These are phyloP conservation scores for Sinotaia quadrata DNA, from an alignment of 2,888 invertebrate species.

Conservation along the genomic window DNA sequence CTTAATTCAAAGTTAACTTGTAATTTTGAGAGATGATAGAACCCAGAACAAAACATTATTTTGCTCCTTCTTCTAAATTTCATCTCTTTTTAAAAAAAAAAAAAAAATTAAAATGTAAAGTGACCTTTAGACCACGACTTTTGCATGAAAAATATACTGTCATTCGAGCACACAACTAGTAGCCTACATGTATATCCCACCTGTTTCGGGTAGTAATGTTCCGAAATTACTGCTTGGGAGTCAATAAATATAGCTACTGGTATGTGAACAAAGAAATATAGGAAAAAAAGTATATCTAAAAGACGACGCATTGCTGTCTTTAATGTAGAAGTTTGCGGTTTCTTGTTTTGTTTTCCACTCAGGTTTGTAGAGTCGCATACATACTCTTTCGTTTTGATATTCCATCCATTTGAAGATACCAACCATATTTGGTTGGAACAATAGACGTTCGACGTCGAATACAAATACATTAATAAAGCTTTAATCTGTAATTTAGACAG, in stretches of 20 bases:
- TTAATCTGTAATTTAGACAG: no score
- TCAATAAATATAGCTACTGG: slow-evolving; percentile 56
- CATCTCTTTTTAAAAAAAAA: no score
- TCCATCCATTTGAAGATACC: background rate
- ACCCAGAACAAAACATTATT: no score
- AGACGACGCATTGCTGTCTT: slow-evolving; percentile 30
- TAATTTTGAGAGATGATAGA: no score
- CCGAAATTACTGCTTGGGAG: slow-evolving; percentile 53
- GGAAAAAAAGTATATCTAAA: slow-evolving; percentile 51
- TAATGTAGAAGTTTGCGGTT: background rate
- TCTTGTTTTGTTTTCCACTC: background rate
- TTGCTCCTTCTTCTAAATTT: no score
- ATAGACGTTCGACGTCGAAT: background rate
- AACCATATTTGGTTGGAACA: background rate
- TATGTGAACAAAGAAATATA: slow-evolving; percentile 60
- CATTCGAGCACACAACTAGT: no score
- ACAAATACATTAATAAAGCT: background rate
- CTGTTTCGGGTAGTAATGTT: slow-evolving; percentile 46
- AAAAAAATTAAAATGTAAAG: no score
- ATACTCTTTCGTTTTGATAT: background rate
- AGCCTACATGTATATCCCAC: no score
- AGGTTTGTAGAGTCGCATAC: background rate
- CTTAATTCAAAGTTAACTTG: background rate
- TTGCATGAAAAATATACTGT: no score
- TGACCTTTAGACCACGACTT: no score